Conservation (phyloP, 2,113 vertebrate species). For the Planiliza haematocheilus region DNA sequence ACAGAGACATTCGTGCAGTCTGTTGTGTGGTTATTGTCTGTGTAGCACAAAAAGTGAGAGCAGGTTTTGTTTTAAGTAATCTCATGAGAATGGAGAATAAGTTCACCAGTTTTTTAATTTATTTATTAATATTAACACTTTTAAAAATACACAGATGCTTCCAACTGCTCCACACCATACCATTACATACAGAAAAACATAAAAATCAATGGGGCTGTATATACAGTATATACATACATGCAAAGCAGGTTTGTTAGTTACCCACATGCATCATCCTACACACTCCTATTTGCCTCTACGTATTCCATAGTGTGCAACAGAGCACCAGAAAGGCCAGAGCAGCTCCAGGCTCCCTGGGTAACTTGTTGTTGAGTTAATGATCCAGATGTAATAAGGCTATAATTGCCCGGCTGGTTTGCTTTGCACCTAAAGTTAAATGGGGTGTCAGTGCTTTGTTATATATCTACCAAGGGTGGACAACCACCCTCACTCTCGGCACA, state of each 20-base stretch:
- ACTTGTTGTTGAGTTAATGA: conserved; percentile 79
- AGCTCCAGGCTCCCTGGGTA: conserved; percentile 66
- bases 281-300: conserved; percentile 47
- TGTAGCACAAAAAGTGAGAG: background rate
- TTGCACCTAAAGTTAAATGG: conserved; percentile 69
- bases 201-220: conserved; percentile 18
- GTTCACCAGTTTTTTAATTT: too few relatives aligned
- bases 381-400: conserved; percentile 77
- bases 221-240: background rate
- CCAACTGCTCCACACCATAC: background rate
- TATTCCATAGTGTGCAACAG: conserved; percentile 49
- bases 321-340: conserved; percentile 52
- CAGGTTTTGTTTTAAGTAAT: too few relatives aligned
- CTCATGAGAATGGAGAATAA: too few relatives aligned
- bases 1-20: background rate
- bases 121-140: conserved; percentile 19
- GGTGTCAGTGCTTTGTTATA: conserved; percentile 76
- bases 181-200: background rate
- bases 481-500: conserved; percentile 39
- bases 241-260: conserved; percentile 8
- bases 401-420: conserved; percentile 76
- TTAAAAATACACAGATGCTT: too few relatives aligned
- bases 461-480: conserved; percentile 62
- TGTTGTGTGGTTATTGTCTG: background rate
- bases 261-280: conserved; percentile 28